Evolutionary conservation across 2,888 invertebrate species (phyloP), one percentile per base, ranked within the genome.

Genomic region (Coenonympha arcania): DNA sequence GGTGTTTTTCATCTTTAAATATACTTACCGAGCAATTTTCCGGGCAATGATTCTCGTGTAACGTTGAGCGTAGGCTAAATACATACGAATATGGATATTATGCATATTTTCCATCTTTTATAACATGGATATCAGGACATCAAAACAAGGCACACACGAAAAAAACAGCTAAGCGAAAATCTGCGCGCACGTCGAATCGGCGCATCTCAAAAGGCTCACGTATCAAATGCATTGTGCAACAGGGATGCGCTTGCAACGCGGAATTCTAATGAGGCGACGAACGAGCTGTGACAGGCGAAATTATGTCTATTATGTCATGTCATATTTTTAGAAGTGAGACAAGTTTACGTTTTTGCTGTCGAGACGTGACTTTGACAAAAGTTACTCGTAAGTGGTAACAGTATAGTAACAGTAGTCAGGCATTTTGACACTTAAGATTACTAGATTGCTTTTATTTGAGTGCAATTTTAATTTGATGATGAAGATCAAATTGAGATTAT

Each of bases 181-280:
- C 9, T 24, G 26, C 24, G 50, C 30, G 36, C 45, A 37, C 57
- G 58, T 63, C 64, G 66, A 66, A 71, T 71, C 71, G 73, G 72
- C 68, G 58, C 64, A 65, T 69, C 67, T 68, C 68, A 71, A 73
- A 71, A 64, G 64, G 62, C 51, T 63, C 71, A 68, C 69, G 70
- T 73, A 62, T 61, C 62, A 68, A 64, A 63, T 60, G 68, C 60
- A 66, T 68, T 66, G 64, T 71, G 69, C 67, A 69, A 63, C 64
- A 67, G 66, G 67, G 74, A 65, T 67, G 69, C 66, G 55, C 56
- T 40, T 56, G 59, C 64, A 57, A 61, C 60, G 59, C 60, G 57
- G 63, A 65, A 66, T 67, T 56, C 59, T 60, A 71, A 64, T 61
- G 60, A 68, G 41, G 20, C 31, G 34, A 43, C 47, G 43, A 50